These are phyloP conservation scores for Thecocarcelia acutangulata DNA, from an alignment of 2,888 invertebrate genomes.

Conservation along the genomic window DNA sequence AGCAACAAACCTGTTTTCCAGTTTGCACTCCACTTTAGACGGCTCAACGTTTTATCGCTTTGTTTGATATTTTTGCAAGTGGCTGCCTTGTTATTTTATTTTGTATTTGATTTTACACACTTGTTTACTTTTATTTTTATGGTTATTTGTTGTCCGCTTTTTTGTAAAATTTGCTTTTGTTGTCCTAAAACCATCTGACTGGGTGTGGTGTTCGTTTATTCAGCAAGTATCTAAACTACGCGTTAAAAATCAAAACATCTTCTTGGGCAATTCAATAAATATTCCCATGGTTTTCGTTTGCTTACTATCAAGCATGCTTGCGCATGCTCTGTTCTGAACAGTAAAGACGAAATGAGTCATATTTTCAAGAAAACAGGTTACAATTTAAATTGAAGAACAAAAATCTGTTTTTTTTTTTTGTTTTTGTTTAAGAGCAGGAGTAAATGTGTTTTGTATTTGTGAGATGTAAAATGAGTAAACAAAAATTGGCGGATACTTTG, in stretches of 20 bases:
- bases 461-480: slow-evolving; percentile 3
- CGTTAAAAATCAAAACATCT: slow-evolving; percentile 59
- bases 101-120: slow-evolving; percentile 45
- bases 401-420: slow-evolving; percentile 29
- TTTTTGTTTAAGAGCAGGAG: slow-evolving; percentile 22
- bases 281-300: slow-evolving; percentile 55
- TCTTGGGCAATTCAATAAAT: slow-evolving; percentile 23
- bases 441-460: not conserved
- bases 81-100: slow-evolving; percentile 1
- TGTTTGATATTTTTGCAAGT: slow-evolving; percentile 9
- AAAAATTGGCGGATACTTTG: slow-evolving; percentile 12
- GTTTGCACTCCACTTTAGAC: slow-evolving; percentile 23
- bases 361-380: slow-evolving; percentile 50
- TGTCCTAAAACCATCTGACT: slow-evolving; percentile 35
- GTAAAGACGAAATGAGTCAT: slow-evolving; percentile 36
- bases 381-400: slow-evolving; percentile 17
- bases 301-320: slow-evolving; percentile 27
- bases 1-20: slow-evolving; percentile 55
- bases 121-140: slow-evolving; percentile 35
- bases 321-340: slow-evolving; percentile 23
- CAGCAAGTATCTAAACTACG: slow-evolving; percentile 40
- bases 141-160: slow-evolving; percentile 1
- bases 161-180: slow-evolving; percentile 1
- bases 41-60: not conserved
- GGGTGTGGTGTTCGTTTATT: slow-evolving; percentile 42